Percentiles rank a stretch among this genome's conserved stretches.
These are phyloP conservation scores for Bursaphelenchus mucronatus DNA, from an alignment of 1,140 invertebrate species.

Conservation along the genomic window DNA sequence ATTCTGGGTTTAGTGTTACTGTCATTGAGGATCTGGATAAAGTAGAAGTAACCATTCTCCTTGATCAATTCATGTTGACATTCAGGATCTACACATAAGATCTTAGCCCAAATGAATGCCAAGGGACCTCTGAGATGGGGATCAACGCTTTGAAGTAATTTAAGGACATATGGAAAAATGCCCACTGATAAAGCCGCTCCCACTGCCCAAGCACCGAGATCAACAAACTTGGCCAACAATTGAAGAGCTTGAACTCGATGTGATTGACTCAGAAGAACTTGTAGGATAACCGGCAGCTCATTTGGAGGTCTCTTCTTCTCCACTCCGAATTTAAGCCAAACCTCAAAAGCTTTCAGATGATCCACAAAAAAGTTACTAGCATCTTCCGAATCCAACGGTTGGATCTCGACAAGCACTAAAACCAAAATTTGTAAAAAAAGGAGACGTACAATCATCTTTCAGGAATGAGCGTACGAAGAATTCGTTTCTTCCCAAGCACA, in stretches of 20 bases:
- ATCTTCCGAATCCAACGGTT: conserved; percentile 19
- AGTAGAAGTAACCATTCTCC: conserved; percentile 68
- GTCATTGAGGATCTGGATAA: conserved; percentile 62
- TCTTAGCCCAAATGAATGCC: conserved; percentile 98
- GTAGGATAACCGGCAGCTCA: conserved; percentile 93
- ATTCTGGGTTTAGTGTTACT: conserved; percentile 38
- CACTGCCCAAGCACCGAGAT: conserved; percentile 93
- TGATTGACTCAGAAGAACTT: conserved; percentile 86
- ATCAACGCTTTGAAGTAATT: conserved; percentile 81
- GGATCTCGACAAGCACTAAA: conserved; percentile 51
- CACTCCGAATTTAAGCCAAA: conserved; percentile 80
- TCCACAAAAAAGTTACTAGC: conserved; percentile 91
- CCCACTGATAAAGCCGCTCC: conserved; percentile 88
- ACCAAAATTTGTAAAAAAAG: conserved; percentile 9
- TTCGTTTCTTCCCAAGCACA: conserved; percentile 27
- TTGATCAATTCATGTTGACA: conserved; percentile 91
- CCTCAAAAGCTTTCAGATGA: conserved; percentile 94
- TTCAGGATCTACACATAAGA: conserved; percentile 79
- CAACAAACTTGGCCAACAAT: conserved; percentile 86
- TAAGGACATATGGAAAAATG: conserved; percentile 96
- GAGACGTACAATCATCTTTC: conserved; percentile 34
- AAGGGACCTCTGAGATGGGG: conserved; percentile 82
- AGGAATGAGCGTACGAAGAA: conserved; percentile 34
- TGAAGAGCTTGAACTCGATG: conserved; percentile 89
- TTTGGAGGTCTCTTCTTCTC: conserved; percentile 74